phyloP scores from a whole-genome alignment of 2,113 vertebrate genomes.

The Orcinus orca region DNA sequence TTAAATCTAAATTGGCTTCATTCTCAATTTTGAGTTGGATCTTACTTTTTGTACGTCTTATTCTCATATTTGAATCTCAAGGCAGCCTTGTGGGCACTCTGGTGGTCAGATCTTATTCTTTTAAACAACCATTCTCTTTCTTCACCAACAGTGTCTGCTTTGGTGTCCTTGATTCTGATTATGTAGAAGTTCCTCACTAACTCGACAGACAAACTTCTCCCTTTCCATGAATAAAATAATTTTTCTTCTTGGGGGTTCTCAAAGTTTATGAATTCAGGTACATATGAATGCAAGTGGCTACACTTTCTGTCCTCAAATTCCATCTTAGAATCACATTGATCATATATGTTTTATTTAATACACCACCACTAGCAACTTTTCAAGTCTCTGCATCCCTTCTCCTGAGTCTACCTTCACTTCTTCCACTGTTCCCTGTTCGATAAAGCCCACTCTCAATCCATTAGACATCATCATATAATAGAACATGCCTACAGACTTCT shows the following conservation, averaged over 20 bases:
- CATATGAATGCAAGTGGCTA: conserved; percentile 6
- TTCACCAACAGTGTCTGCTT: background rate
- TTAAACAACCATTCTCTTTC: background rate
- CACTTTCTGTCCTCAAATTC: background rate
- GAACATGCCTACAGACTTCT: conserved; percentile 45
- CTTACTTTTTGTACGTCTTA: background rate
- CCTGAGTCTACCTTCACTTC: background rate
- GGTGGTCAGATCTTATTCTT: background rate
- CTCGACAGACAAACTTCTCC: background rate
- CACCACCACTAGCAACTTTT: background rate
- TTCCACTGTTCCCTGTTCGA: background rate
- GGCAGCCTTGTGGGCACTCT: background rate
- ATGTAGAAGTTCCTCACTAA: background rate
- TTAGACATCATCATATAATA: conserved; percentile 34
- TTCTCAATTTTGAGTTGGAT: conserved; percentile 16
- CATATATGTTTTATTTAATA: conserved; percentile 8
- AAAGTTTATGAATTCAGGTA: conserved; percentile 27
- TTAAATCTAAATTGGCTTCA: conserved; percentile 32
- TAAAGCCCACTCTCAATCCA: background rate
- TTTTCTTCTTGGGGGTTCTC: conserved; percentile 8
- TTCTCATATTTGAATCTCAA: background rate
- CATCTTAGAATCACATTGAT: conserved; percentile 1
- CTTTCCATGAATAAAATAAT: conserved; percentile 18
- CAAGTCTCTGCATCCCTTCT: background rate
- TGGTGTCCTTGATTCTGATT: background rate